Conservation (phyloP, 2,888 invertebrate genomes). For the Arctia plantaginis region DNA sequence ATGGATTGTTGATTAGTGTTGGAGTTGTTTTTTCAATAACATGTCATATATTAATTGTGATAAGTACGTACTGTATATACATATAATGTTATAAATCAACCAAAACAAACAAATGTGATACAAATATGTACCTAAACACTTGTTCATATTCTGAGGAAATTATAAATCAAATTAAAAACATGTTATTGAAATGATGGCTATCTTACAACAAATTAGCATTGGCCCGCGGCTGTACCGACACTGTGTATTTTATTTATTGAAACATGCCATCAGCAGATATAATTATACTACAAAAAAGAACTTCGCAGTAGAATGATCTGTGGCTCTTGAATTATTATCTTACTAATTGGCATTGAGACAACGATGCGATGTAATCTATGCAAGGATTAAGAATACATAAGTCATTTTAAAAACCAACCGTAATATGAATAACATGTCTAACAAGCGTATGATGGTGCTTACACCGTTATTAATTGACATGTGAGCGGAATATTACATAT, state of each 20-base stretch:
- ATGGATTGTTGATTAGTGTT: background rate
- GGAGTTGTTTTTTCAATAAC: background rate
- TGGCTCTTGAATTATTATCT: background rate
- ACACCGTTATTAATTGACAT: background rate
- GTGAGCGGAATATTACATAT: background rate
- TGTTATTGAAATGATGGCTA: constrained; percentile 1
- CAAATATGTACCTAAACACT: background rate
- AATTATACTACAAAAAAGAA: background rate
- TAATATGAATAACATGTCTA: background rate
- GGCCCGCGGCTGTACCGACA: background rate
- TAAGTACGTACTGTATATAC: background rate
- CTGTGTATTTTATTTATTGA: background rate
- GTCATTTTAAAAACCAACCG: background rate
- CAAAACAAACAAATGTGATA: background rate
- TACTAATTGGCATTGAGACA: background rate
- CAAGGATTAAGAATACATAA: constrained; percentile 14
- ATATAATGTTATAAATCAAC: background rate
- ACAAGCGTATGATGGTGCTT: background rate
- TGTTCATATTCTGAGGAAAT: background rate
- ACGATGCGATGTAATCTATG: background rate
- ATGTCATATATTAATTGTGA: background rate
- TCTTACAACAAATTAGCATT: constrained; percentile 7
- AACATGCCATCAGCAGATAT: background rate
- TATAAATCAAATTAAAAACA: background rate
- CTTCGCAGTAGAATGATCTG: background rate